Evolutionary conservation across 2,113 vertebrate species (phyloP).

Genomic region (Petroica traversi): DNA sequence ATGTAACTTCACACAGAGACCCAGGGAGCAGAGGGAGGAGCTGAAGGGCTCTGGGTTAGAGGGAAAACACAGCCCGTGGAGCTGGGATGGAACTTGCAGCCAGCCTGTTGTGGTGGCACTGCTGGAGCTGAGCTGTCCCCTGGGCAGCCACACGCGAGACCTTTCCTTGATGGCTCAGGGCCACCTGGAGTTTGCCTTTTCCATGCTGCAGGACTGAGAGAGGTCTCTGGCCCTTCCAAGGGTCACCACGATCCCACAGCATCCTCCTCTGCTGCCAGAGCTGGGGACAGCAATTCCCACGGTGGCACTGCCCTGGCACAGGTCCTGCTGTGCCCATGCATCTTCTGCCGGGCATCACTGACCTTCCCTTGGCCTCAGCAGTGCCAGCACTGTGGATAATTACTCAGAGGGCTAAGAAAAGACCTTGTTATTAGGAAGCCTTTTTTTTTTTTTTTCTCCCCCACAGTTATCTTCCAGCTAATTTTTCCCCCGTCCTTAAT

Average conservation of each 20-base stretch:
- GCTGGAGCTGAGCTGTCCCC: background rate
- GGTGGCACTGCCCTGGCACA: background rate
- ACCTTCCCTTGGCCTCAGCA: background rate
- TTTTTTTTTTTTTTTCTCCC: background rate
- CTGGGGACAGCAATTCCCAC: background rate
- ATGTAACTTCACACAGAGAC: rapidly evolving
- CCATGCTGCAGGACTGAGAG: background rate
- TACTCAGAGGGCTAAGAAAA: background rate
- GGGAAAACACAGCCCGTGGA: background rate
- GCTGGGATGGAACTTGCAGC: background rate
- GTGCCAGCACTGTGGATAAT: background rate
- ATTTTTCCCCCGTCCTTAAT: background rate
- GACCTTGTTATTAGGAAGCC: background rate
- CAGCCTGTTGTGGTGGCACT: rapidly evolving
- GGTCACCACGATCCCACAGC: rapidly evolving
- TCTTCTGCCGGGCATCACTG: background rate
- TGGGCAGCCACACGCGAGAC: rapidly evolving
- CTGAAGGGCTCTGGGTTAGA: background rate
- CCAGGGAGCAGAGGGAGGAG: background rate
- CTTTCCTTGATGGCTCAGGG: background rate
- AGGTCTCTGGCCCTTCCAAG: background rate
- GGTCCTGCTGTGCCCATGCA: rapidly evolving
- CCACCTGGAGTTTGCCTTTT: background rate
- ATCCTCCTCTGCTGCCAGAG: rapidly evolving
- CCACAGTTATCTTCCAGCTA: constrained; percentile 7